A percentile compares a stretch with the other conserved stretches of the same genome.
Conservation (phyloP, 1,140 invertebrate genomes). For the Holcopasites calliopsidis region DNA sequence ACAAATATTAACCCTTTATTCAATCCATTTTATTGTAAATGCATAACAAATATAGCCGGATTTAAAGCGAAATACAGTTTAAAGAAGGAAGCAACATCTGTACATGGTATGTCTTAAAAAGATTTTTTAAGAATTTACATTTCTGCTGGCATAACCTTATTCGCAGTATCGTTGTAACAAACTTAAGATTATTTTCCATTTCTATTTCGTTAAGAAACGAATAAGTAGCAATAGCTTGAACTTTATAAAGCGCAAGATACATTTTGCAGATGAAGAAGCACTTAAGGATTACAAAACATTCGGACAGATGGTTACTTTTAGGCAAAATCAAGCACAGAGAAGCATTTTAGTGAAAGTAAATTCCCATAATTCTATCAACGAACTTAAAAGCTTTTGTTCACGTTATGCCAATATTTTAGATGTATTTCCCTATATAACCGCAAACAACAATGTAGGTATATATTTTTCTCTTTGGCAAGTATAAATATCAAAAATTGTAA, state of each 20-base stretch:
- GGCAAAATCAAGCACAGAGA: conserved; percentile 11
- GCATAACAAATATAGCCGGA: conserved; percentile 7
- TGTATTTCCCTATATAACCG: conserved; percentile 83
- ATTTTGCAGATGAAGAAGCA: conserved; percentile 80
- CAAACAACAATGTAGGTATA: conserved; percentile 72
- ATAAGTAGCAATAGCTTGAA: background rate
- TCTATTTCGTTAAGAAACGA: background rate
- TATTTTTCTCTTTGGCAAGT: background rate
- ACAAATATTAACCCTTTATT: conserved; percentile 45
- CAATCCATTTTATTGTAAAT: conserved; percentile 61
- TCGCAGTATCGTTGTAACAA: background rate
- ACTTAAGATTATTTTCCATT: background rate
- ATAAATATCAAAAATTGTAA: background rate
- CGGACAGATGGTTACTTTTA: background rate
- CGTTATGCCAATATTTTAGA: conserved; percentile 81
- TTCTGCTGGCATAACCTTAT: conserved; percentile 5
- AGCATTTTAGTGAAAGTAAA: conserved; percentile 55
- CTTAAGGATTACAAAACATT: conserved; percentile 79
- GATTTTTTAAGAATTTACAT: background rate
- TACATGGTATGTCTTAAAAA: background rate
- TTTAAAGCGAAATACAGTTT: background rate
- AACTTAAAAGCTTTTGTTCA: conserved; percentile 84
- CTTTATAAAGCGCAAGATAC: background rate
- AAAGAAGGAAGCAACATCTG: accelerated
- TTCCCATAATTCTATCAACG: conserved; percentile 81